Evolutionary conservation across 2,113 vertebrate species (phyloP), one percentile per base, ranked within the genome.

Genomic region (Ariopsis seemanni): DNA sequence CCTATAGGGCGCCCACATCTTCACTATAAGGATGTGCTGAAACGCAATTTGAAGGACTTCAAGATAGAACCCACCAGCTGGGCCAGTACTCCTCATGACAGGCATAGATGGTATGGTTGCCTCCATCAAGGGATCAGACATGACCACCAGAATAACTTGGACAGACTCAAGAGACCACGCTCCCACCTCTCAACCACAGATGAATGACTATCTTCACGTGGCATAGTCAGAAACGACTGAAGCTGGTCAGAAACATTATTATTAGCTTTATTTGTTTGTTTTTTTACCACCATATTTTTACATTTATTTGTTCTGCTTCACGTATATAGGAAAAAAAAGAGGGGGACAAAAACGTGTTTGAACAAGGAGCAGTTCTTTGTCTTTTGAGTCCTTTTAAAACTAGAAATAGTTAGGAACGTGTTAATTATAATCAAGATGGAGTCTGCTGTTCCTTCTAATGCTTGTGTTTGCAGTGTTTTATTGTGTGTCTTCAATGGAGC

Each of bases 401-500:
- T 92, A 92, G 89, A 89, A 90, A 91, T 90, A 78, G 91, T 85
- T 88, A 92, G 90, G 92, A 89, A 91, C 92, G 87, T 83, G 90
- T 91, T 92, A 91, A 82, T 93, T 91, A 91, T 93, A 88, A 91
- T 92, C 92, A 91, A 52, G 90, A 92, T 91, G 89, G 91, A 91
- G 93, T 94, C 83, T 92, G 85, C 84, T 85, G 50, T 88, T 89
- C 91, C 63, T 90, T 93, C 92, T 92, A 91, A 90, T 90, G 87
- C 91, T 92, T 92, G 92, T 94, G 91, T 93, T 94, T 81, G 93
- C 94, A 93, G 92, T 90, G 91, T 94, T 94, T 92, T 93, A 89
- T 94, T 93, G 92, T 94, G 91, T 89, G 89, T 93, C 90, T 94
- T 89, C 92, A 93, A 87, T 90, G 82, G 63, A 91, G 89, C 89